These are phyloP conservation scores for Gymnoscelis rufifasciata DNA, from an alignment of 2,888 invertebrate genomes.

Conservation along the genomic window DNA sequence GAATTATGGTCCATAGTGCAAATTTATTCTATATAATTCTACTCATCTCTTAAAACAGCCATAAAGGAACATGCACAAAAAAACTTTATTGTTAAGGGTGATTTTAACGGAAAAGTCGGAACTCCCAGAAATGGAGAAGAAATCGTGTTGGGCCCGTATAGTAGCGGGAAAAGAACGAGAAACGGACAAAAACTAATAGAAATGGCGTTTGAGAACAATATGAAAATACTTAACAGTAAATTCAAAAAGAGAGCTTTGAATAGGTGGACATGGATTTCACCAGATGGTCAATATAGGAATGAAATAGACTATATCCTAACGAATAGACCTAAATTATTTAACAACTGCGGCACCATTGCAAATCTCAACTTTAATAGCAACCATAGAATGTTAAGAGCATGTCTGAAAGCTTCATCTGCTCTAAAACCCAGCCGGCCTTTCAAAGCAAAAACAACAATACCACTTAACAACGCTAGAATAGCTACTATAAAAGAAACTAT, in stretches of 20 bases:
- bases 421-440: not conserved
- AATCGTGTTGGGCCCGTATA: not conserved
- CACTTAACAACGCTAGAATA: constrained; percentile 18
- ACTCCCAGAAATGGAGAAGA: not conserved
- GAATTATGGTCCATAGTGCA: not conserved
- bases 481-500: not conserved
- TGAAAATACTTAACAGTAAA: too few relatives aligned
- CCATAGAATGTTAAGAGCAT: constrained; percentile 26
- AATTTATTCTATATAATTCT: too few relatives aligned
- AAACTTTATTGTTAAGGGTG: constrained; percentile 1
- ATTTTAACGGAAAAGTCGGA: not conserved
- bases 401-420: not conserved
- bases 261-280: not conserved
- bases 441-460: not conserved
- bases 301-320: constrained; percentile 20
- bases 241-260: too few relatives aligned
- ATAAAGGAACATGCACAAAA: not conserved
- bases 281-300: not conserved
- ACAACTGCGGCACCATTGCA: not conserved
- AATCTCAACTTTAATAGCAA: not conserved
- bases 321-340: not conserved
- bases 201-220: not conserved
- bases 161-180: constrained; percentile 4
- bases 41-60: not conserved
- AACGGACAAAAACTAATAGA: constrained; percentile 24